Evolutionary conservation across 1,140 invertebrate species (phyloP), one percentile per base, ranked within the genome.

Genomic region (Philopotamus ludificatus): DNA sequence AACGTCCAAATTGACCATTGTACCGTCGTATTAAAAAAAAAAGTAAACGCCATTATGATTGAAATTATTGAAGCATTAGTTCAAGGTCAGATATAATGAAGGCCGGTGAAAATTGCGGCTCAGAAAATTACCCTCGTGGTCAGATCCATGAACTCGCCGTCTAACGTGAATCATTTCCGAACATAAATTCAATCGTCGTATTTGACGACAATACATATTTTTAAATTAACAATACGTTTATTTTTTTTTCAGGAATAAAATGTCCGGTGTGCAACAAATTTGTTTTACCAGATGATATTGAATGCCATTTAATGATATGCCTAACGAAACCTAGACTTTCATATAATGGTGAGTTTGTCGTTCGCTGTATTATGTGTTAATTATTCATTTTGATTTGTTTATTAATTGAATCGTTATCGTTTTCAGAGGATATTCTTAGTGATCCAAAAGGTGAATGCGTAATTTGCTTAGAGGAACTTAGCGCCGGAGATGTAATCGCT

Each of bases 231-330:
- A 10, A 20, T 8, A 18, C 12, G 25, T 62, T 59, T 42, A 22
- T 69, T 41, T 65, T 68, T 74, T 73, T 87, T 87, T 12, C 83
- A 96, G 95, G 94, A 80, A 89, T 97, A 77, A 95, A 97, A 83
- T 99, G 97, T 83, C 96, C 97, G 70, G 94, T 98, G 70, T 99
- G 97, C 87, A 95, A 93, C 81, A 98, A 98, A 84, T 92, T 94
- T 82, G 92, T 99, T 71, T 82, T 97, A 78, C 93, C 95, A 71
- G 95, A 98, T 81, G 96, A 99, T 80, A 94, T 97, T 74, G 96
- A 99, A 85, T 95, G 93, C 84, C 97, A 98, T 82, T 87, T 99
- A 73, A 94, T 98, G 72, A 97, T 98, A 91, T 99, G 97, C 86
- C 89, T 99, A 79, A 98, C 96, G 59, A 96, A 98, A 86, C 97